Conservation (phyloP, 2,888 invertebrate species). For the Galerucella nymphaeae region DNA sequence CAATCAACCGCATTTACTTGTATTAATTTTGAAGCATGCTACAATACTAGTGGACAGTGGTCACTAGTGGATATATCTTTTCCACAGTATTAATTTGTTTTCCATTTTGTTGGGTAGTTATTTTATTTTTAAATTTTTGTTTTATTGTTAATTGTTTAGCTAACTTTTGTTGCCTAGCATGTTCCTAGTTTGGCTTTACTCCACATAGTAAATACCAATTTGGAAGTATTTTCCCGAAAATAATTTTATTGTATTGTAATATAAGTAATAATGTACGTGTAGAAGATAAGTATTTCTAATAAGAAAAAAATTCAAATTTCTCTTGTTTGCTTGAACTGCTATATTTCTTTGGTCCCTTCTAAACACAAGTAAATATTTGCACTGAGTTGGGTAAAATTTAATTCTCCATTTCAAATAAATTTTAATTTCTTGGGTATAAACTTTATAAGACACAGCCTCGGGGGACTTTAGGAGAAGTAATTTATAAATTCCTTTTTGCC, state of each 20-base stretch:
- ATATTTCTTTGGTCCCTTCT: not conserved
- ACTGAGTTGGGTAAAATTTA: not conserved
- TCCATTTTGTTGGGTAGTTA: not conserved
- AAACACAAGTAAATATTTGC: not conserved
- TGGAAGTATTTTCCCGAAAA: not conserved
- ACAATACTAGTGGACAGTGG: no score
- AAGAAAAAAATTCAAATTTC: not conserved
- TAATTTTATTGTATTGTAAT: not conserved
- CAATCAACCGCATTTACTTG: no score
- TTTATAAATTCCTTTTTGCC: no score
- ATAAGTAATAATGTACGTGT: not conserved
- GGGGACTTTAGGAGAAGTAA: no score
- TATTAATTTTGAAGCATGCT: no score
- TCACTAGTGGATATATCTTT: no score
- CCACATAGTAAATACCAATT: not conserved
- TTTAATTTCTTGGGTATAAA: not conserved
- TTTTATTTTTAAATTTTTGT: not conserved
- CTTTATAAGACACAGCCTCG: no score
- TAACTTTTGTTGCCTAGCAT: not conserved
- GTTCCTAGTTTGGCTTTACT: not conserved
- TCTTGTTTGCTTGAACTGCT: not conserved
- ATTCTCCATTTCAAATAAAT: not conserved
- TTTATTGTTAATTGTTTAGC: not conserved
- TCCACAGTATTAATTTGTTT: not conserved
- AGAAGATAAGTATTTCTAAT: no score